Conservation (phyloP, 2,113 vertebrate species). For the Pelecanoides urinatrix region DNA sequence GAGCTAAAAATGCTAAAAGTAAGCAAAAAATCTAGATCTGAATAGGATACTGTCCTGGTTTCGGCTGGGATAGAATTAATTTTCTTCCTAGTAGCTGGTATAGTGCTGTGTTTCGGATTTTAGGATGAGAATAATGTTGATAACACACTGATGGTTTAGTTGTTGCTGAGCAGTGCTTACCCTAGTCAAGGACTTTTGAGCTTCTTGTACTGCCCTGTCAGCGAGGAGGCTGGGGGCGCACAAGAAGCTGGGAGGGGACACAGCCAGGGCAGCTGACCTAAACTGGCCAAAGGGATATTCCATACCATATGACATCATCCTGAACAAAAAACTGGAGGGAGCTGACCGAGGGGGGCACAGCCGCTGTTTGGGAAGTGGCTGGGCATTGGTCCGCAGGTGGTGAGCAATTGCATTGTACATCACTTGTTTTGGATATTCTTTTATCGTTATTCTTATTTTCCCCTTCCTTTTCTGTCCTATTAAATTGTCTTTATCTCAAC, state of each 20-base stretch:
- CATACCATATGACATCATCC: no score
- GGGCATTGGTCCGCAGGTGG: neutral
- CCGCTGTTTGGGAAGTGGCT: neutral
- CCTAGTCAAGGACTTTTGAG: neutral
- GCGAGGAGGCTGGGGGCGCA: neutral
- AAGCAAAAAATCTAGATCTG: neutral
- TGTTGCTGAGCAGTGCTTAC: neutral
- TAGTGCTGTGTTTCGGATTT: neutral
- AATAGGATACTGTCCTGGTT: neutral
- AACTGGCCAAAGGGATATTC: neutral
- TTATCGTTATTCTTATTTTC: neutral
- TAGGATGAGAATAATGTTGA: neutral
- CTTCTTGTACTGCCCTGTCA: neutral
- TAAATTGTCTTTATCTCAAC: neutral
- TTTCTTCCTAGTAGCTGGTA: neutral
- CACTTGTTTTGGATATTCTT: neutral
- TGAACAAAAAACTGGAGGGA: neutral
- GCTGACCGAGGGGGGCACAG: neutral
- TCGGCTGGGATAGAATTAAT: neutral
- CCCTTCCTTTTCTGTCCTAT: neutral
- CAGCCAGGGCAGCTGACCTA: neutral
- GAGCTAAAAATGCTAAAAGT: neutral
- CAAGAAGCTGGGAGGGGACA: neutral
- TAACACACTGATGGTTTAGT: neutral
- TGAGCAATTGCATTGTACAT: neutral